A percentile compares a stretch with the other conserved stretches of the same genome.
Evolutionary conservation across 2,888 invertebrate genomes (phyloP).

Genomic region (Pocota personata): DNA sequence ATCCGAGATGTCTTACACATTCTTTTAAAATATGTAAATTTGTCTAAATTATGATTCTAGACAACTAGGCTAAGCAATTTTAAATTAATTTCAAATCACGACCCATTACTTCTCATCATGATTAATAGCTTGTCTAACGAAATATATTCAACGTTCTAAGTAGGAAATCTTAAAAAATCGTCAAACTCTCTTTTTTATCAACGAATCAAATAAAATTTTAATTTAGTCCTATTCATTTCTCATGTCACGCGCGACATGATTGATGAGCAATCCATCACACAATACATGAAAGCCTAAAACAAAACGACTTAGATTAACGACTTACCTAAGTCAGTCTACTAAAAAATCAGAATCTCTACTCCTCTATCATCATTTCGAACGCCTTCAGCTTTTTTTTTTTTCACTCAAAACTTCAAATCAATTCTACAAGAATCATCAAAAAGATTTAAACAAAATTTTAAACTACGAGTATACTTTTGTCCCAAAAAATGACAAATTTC

Average conservation of each 20-base stretch:
- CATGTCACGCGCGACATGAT: conserved; percentile 30
- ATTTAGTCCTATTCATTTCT: background rate
- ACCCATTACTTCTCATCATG: background rate
- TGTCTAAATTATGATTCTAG: background rate
- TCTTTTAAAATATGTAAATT: background rate
- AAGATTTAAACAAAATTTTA: background rate
- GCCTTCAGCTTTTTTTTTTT: background rate
- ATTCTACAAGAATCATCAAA: background rate
- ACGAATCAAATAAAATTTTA: background rate
- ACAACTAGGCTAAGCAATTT: background rate
- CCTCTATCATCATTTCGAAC: background rate
- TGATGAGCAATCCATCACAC: conserved; percentile 16
- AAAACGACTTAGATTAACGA: conserved; percentile 5
- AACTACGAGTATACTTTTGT: conserved; percentile 1
- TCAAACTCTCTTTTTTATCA: background rate
- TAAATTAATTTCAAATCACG: background rate
- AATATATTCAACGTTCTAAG: background rate
- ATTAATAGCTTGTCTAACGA: conserved; percentile 8
- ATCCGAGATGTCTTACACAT: background rate
- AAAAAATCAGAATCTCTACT: background rate
- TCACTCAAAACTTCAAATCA: background rate
- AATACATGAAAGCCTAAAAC: background rate
- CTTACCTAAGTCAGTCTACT: conserved; percentile 9
- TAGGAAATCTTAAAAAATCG: background rate
- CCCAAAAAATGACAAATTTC: conserved; percentile 38